Percentiles rank a stretch among this genome's conserved stretches.
phyloP scores from a whole-genome alignment of 1,140 invertebrate species.

The Artemia franciscana region DNA sequence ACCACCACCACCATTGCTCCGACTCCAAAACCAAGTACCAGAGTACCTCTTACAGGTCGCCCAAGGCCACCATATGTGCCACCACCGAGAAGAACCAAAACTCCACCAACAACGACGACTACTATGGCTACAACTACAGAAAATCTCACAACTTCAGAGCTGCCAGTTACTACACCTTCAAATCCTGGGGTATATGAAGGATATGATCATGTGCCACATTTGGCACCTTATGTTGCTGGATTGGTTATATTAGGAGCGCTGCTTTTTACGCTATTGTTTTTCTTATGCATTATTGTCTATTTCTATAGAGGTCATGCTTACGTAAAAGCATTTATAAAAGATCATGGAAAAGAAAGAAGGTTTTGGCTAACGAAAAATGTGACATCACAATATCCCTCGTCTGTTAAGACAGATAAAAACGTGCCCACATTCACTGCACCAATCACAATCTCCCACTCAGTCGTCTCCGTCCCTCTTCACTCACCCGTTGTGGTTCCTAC shows the following conservation, averaged over 20 bases:
- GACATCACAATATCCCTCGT: background rate
- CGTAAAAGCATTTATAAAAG: slow-evolving; percentile 4
- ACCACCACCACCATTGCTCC: background rate
- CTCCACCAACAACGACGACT: background rate
- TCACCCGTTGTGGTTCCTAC: background rate
- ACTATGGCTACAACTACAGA: slow-evolving; percentile 1
- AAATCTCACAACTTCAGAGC: background rate
- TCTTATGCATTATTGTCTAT: slow-evolving; percentile 5
- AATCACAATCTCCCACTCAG: background rate
- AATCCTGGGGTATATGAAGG: background rate
- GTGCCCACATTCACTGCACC: background rate
- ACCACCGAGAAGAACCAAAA: background rate
- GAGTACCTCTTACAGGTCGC: background rate
- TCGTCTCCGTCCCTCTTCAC: background rate
- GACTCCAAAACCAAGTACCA: background rate
- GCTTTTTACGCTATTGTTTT: slow-evolving; percentile 7
- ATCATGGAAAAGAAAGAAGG: background rate
- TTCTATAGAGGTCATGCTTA: slow-evolving; percentile 7
- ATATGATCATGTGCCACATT: background rate
- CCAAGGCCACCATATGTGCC: background rate
- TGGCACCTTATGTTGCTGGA: background rate
- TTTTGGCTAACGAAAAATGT: background rate
- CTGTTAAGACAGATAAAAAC: background rate
- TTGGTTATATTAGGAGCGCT: slow-evolving; percentile 5
- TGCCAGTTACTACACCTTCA: background rate